Percentiles rank a stretch among this genome's conserved stretches.
Evolutionary conservation across 2,113 vertebrate genomes (phyloP).

Genomic region (Monarcha castaneiventris): DNA sequence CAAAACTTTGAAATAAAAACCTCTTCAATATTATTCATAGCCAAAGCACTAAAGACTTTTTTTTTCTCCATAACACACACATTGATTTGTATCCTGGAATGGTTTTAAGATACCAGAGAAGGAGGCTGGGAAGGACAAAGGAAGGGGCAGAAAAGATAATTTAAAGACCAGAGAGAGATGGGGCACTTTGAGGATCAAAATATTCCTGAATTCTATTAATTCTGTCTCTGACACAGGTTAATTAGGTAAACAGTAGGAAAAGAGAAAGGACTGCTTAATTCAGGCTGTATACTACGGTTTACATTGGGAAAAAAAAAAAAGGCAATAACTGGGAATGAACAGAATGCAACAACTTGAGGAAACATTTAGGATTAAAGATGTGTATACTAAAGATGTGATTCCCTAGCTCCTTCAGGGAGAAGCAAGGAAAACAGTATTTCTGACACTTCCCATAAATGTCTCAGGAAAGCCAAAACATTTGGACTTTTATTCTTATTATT

Average conservation of each 20-base stretch:
- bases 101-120: background rate
- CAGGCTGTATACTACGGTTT: background rate
- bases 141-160: background rate
- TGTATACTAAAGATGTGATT: background rate
- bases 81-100: background rate
- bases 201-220: background rate
- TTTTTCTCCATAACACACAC: background rate
- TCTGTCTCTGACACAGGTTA: background rate
- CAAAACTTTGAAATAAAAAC: background rate
- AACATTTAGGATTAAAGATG: background rate
- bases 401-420: background rate
- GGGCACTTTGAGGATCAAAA: background rate
- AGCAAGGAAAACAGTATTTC: background rate
- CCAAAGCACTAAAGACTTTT: background rate
- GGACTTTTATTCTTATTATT: background rate
- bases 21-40: background rate
- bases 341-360: background rate
- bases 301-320: background rate
- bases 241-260: background rate
- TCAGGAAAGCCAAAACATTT: background rate
- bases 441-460: background rate
- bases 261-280: background rate
- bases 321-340: background rate
- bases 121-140: background rate
- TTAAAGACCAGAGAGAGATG: background rate